Evolutionary conservation across 2,113 vertebrate species (phyloP).

Genomic region (Stictonetta naevosa): DNA sequence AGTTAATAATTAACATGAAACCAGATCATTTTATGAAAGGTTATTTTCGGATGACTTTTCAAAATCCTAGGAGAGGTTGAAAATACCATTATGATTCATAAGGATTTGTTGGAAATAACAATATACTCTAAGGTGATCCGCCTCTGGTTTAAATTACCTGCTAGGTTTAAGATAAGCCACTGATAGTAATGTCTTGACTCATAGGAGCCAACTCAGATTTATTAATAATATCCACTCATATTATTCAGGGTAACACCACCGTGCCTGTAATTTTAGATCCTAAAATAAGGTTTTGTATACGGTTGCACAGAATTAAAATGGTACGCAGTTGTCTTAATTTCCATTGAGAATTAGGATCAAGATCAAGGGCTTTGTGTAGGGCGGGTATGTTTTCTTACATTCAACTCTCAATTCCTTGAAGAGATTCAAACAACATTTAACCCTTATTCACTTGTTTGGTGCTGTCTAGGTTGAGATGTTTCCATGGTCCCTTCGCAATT

Average conservation of each 20-base stretch:
- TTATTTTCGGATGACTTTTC: slow-evolving; percentile 38
- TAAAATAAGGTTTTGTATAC: slow-evolving; percentile 23
- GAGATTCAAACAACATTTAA: slow-evolving; percentile 10
- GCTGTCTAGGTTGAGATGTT: background rate
- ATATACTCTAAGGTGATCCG: slow-evolving; percentile 14
- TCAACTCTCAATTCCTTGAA: slow-evolving; percentile 13
- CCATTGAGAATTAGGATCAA: slow-evolving; percentile 30
- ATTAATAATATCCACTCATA: slow-evolving; percentile 46
- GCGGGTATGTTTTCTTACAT: background rate
- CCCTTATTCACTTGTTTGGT: background rate
- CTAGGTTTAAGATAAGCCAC: slow-evolving; percentile 46
- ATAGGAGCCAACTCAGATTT: slow-evolving; percentile 25
- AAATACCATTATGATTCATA: slow-evolving; percentile 47
- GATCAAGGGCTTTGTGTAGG: slow-evolving; percentile 63
- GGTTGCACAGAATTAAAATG: slow-evolving; percentile 43
- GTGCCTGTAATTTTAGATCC: background rate
- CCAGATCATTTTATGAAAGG: slow-evolving; percentile 39
- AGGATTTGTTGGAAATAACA: slow-evolving; percentile 58
- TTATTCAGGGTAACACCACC: background rate
- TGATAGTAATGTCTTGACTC: slow-evolving; percentile 30
- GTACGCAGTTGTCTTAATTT: slow-evolving; percentile 28
- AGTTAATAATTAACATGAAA: slow-evolving; percentile 60
- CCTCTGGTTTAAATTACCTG: slow-evolving; percentile 49
- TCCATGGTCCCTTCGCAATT: background rate
- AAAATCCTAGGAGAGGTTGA: slow-evolving; percentile 25